Evolutionary conservation across 2,113 vertebrate species (phyloP).

Genomic region (Oryzias celebensis): DNA sequence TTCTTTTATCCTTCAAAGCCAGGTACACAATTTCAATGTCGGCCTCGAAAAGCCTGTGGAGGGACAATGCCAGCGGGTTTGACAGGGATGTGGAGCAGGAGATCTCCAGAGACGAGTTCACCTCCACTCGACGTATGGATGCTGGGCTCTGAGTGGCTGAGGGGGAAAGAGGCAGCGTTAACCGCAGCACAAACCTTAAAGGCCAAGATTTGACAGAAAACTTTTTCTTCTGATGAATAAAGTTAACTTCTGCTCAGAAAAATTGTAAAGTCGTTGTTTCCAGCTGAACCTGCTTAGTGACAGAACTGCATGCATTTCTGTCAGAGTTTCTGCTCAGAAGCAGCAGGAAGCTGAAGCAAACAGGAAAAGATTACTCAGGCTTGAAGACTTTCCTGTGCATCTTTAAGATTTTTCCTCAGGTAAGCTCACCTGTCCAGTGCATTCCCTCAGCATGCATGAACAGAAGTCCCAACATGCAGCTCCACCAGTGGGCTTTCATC

Average conservation of each 20-base stretch:
- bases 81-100: conserved; percentile 28
- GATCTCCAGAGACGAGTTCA: conserved; percentile 59
- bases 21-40: not conserved
- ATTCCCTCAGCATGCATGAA: conserved; percentile 27
- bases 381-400: not conserved
- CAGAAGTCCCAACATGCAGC: conserved; percentile 49
- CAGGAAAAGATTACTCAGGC: conserved; percentile 29
- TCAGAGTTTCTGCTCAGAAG: not conserved
- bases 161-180: not conserved
- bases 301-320: not conserved
- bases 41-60: conserved; percentile 17
- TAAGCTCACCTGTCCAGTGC: conserved; percentile 33
- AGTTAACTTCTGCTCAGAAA: too few relatives aligned
- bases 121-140: not conserved
- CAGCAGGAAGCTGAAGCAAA: conserved; percentile 22
- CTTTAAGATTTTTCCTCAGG: not conserved
- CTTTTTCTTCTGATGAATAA: not conserved
- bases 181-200: too few relatives aligned
- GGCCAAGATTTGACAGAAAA: not conserved
- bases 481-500: conserved; percentile 55
- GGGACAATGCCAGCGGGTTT: not conserved
- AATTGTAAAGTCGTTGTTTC: too few relatives aligned
- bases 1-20: fast-evolving
- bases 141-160: conserved; percentile 44
- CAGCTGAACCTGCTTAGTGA: not conserved